Percentiles rank a stretch among this genome's conserved stretches.
phyloP scores from a whole-genome alignment of 2,888 invertebrate species.

The Scrobipalpa atriplicella region DNA sequence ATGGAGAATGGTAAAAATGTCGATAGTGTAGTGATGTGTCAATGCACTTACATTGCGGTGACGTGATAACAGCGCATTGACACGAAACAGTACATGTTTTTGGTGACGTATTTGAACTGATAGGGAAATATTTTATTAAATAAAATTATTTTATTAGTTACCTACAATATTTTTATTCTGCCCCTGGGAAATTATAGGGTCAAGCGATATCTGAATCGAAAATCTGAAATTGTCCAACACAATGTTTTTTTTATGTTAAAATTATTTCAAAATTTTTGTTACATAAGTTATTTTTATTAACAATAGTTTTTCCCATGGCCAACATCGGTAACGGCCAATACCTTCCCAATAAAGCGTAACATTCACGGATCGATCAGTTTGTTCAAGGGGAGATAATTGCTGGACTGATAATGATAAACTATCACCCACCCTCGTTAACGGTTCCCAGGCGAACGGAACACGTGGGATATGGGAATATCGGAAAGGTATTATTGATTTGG shows the following conservation, averaged over 20 bases:
- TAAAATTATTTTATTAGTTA: neutral
- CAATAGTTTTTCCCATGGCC: neutral
- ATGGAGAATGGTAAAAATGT: conserved; percentile 26
- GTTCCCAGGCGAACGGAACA: conserved; percentile 5
- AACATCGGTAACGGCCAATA: neutral
- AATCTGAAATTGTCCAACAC: too few relatives aligned
- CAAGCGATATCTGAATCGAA: too few relatives aligned
- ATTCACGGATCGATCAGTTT: conserved; percentile 18
- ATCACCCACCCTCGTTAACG: conserved; percentile 20
- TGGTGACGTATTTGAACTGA: neutral
- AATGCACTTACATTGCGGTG: conserved; percentile 15
- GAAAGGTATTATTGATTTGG: too few relatives aligned
- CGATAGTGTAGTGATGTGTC: conserved; percentile 38
- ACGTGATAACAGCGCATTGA: conserved; percentile 1
- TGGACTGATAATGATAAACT: conserved; percentile 4
- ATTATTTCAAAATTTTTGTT: too few relatives aligned
- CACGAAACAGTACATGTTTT: conserved; percentile 8
- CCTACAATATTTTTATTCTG: neutral
- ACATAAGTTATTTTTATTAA: neutral
- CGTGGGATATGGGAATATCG: conserved; percentile 3
- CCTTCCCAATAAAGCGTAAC: conserved; percentile 1
- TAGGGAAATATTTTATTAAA: neutral
- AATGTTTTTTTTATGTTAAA: too few relatives aligned
- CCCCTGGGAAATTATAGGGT: too few relatives aligned
- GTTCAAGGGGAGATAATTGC: conserved; percentile 14